A percentile compares a stretch with the other conserved stretches of the same genome.
Evolutionary conservation across 2,797 vertebrate species (phyloP).

Genomic region (Aeoliscus strigatus): DNA sequence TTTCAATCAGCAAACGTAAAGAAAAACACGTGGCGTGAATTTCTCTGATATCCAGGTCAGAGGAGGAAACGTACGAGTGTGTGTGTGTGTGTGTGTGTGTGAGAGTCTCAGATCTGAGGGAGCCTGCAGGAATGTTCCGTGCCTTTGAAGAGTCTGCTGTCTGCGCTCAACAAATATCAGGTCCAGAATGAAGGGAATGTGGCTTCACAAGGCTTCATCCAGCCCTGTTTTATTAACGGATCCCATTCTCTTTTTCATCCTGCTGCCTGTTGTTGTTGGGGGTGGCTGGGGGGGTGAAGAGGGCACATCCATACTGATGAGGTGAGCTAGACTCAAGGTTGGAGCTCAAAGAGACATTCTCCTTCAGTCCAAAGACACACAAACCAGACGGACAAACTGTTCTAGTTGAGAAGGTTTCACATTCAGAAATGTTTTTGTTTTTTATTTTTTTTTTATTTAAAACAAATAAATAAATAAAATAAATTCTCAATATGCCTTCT

Average conservation of each 20-base stretch:
- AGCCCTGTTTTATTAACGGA: conserved; percentile 74
- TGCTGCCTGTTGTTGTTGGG: conserved; percentile 59
- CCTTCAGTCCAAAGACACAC: conserved; percentile 43
- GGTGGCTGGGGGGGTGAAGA: conserved; percentile 49
- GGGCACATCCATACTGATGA: conserved; percentile 67
- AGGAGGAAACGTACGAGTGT: conserved; percentile 12
- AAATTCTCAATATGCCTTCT: too few relatives aligned
- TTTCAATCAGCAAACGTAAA: too few relatives aligned
- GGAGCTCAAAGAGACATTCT: conserved; percentile 50
- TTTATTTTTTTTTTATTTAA: too few relatives aligned
- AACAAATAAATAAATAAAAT: too few relatives aligned
- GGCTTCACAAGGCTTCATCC: conserved; percentile 63
- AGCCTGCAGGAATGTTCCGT: conserved; percentile 68
- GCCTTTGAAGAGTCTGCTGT: conserved; percentile 71
- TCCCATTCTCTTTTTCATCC: conserved; percentile 62
- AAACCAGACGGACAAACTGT: conserved; percentile 15
- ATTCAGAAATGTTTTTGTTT: conserved; percentile 21
- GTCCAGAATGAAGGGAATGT: conserved; percentile 72
- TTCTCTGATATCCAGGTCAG: neutral
- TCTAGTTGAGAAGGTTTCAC: conserved; percentile 27
- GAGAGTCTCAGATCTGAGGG: conserved; percentile 59
- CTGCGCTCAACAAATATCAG: conserved; percentile 68
- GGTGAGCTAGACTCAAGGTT: conserved; percentile 49
- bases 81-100: conserved; percentile 16
- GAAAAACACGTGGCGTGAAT: too few relatives aligned